A percentile compares a stretch with the other conserved stretches of the same genome.
Evolutionary conservation across 92 coral and sea anemone genomes (phyloP).

Genomic region (Muricea muricata): DNA sequence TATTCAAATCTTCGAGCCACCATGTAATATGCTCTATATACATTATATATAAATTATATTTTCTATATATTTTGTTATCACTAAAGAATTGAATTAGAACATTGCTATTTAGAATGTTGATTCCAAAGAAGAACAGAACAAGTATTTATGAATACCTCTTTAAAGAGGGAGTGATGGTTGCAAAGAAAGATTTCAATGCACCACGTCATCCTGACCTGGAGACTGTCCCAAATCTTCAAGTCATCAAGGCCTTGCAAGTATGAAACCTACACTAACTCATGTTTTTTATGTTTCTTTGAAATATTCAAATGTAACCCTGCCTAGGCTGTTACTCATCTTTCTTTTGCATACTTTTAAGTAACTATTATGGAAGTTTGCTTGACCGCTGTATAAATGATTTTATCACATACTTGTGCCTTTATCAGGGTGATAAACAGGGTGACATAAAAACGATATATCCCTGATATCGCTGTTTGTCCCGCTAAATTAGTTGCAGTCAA

Average conservation of each 20-base stretch:
- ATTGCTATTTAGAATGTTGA: constrained; percentile 77
- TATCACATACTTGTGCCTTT: no score
- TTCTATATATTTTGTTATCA: neutral
- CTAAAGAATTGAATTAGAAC: no score
- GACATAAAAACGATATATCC: no score
- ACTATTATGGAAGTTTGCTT: no score
- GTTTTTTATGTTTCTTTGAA: neutral
- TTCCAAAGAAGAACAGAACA: constrained; percentile 96
- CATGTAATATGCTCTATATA: neutral
- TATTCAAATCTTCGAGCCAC: no score
- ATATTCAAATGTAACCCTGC: neutral
- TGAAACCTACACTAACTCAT: neutral
- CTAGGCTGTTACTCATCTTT: no score
- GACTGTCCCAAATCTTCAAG: constrained; percentile 91
- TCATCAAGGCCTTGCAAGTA: constrained; percentile 83
- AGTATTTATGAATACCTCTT: constrained; percentile 92
- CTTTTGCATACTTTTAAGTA: no score
- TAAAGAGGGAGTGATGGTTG: constrained; percentile 95
- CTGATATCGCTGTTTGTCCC: no score
- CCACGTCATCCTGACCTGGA: constrained; percentile 85
- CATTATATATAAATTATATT: neutral
- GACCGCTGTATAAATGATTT: no score
- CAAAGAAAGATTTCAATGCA: constrained; percentile 80
- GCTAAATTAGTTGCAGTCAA: no score
- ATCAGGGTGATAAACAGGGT: no score